Percentiles rank a stretch among this genome's conserved stretches.
These are phyloP conservation scores for Polymixis lichenea DNA, from an alignment of 2,888 invertebrate genomes.

Conservation along the genomic window DNA sequence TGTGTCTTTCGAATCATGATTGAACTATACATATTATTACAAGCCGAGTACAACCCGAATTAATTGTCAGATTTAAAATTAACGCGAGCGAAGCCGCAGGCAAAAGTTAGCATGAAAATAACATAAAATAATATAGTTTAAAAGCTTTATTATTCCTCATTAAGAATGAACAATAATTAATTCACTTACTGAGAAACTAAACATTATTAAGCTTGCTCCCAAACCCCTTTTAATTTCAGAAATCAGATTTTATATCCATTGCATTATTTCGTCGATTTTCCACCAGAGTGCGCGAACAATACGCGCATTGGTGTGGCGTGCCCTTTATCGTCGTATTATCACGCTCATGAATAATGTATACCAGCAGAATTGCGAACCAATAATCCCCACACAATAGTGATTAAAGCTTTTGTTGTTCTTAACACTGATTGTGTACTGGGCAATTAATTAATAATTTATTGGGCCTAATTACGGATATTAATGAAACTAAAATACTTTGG, in stretches of 20 bases:
- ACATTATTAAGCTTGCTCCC: background rate
- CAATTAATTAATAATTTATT: constrained; percentile 42
- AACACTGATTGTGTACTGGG: constrained; percentile 37
- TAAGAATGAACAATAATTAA: no score
- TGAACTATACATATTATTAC: no score
- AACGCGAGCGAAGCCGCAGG: no score
- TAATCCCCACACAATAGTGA: constrained; percentile 39
- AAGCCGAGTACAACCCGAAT: no score
- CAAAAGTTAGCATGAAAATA: no score
- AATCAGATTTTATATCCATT: constrained; percentile 31
- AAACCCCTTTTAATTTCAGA: constrained; percentile 16
- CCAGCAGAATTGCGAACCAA: constrained; percentile 28
- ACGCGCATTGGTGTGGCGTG: constrained; percentile 11
- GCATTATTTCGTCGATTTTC: constrained; percentile 9
- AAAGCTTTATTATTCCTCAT: no score
- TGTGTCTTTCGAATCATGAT: no score
- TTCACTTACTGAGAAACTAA: no score
- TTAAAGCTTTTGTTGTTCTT: constrained; percentile 46
- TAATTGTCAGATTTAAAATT: no score
- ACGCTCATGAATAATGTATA: constrained; percentile 58
- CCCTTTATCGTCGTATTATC: constrained; percentile 41
- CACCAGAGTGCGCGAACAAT: constrained; percentile 6
- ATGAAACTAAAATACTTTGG: constrained; percentile 1
- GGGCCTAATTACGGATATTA: constrained; percentile 7
- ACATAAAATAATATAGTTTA: no score